A percentile compares a stretch with the other conserved stretches of the same genome.
Conservation (phyloP, 2,797 vertebrate genomes). For the Gobionotothen gibberifrons region DNA sequence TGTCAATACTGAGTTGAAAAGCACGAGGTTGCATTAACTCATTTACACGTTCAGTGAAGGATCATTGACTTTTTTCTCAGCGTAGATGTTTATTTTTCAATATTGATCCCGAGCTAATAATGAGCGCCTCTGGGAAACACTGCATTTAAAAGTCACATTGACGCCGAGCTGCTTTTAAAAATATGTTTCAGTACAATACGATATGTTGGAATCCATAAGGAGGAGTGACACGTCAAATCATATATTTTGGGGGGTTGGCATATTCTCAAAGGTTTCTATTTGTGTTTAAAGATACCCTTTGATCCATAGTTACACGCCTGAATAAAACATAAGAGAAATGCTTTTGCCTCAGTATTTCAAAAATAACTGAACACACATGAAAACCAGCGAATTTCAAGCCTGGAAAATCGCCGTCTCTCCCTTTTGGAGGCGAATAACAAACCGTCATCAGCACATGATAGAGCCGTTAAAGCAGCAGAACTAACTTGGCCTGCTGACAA, state of each 20-base stretch:
- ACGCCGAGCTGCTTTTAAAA: constrained; percentile 12
- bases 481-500: constrained; percentile 74
- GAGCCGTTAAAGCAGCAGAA: constrained; percentile 67
- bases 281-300: background rate
- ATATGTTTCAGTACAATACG: constrained; percentile 10
- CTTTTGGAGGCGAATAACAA: constrained; percentile 18
- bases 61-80: constrained; percentile 70
- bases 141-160: constrained; percentile 68
- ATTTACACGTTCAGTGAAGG: constrained; percentile 67
- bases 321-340: constrained; percentile 2
- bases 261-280: background rate
- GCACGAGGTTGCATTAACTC: constrained; percentile 62
- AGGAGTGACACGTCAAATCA: background rate
- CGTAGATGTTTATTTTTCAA: constrained; percentile 72
- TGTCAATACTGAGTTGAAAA: constrained; percentile 61
- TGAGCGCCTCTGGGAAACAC: constrained; percentile 55
- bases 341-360: background rate
- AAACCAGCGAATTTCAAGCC: background rate
- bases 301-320: background rate
- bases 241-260: background rate
- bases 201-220: constrained; percentile 1
- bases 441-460: constrained; percentile 51
- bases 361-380: constrained; percentile 12
- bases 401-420: background rate
- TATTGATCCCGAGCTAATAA: constrained; percentile 75